Base-by-base conservation (phyloP, 2,888 invertebrate genomes). In the Drosophila leonis region DNA sequence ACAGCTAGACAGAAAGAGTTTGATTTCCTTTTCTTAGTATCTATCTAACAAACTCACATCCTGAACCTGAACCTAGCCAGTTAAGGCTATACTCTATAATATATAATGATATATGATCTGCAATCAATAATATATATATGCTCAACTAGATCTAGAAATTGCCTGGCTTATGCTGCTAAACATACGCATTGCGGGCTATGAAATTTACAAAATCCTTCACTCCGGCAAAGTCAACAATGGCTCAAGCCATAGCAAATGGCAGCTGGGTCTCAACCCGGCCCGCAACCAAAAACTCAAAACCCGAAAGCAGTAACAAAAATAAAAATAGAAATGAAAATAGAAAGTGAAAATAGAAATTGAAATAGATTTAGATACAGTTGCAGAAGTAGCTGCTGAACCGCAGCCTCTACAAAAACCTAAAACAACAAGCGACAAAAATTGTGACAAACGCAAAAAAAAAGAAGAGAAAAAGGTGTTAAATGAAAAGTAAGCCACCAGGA, bases 391-490 rank as follows among this genome's bases (percentile, higher is more conserved):
- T 49, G 63, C 42, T 48, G 41, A 46, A 52, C 55, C 61, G 79
- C 74, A 74, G 79, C 76, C 51, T 52, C 33, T n/a, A 13, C 20
- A 12, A 8, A 20, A 33, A 51, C 85, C 84, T 84, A 84, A 84
- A 84, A 84, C 79, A 84, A 84, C 84, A 83, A 66, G 78, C 61
- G 71, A 68, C 75, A 56, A 60, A 31, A 73, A 74, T 66, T 77
- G 80, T 73, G 72, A 79, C 81, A 80, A 78, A 79, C 72, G 62
- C 70, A 72, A 48, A 42, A 37, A 37, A 15, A 15, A 88, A 67
- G 80, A 33, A 15, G 85, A 67, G 77, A 27, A 84, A 72, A 81
- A 81, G 81, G 89, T 88, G 83, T 85, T 85, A 84, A 83, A 73
- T 67, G 88, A 80, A 85, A 83, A 83, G 75, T 78, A 85, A 85